A percentile compares a stretch with the other conserved stretches of the same genome.
phyloP scores from a whole-genome alignment of 2,888 invertebrate genomes.

The Agrotis ipsilon region DNA sequence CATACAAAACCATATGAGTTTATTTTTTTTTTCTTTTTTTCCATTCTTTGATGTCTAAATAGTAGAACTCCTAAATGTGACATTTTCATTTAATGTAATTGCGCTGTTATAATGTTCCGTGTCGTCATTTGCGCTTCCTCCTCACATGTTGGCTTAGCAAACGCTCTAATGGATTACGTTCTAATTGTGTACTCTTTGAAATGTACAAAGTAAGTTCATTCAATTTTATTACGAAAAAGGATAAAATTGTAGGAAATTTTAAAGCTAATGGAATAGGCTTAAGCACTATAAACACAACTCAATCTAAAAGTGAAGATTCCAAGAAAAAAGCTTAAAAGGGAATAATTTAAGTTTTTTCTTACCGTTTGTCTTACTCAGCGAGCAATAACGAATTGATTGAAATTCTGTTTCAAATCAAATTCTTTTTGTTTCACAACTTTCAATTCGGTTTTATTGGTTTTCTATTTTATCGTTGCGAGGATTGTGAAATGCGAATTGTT shows the following conservation, averaged over 20 bases:
- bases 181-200: conserved; percentile 13
- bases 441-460: conserved; percentile 82
- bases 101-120: conserved; percentile 1
- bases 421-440: conserved; percentile 82
- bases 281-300: not conserved
- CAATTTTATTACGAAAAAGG: not conserved
- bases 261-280: not conserved
- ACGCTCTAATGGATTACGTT: conserved; percentile 30
- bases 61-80: conserved; percentile 7
- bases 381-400: conserved; percentile 76
- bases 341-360: conserved; percentile 66
- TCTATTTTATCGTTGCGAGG: conserved; percentile 67
- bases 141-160: conserved; percentile 8
- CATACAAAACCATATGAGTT: too few species aligned
- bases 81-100: conserved; percentile 21
- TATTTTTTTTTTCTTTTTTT: too few species aligned
- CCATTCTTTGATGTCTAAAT: too few species aligned
- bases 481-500: conserved; percentile 78
- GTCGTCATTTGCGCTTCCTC: conserved; percentile 9
- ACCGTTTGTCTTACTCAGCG: conserved; percentile 65
- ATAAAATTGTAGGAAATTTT: not conserved
- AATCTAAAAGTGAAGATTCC: conserved; percentile 6
- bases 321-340: conserved; percentile 32
- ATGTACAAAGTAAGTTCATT: not conserved
- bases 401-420: conserved; percentile 80